phyloP scores from a whole-genome alignment of 2,797 vertebrate genomes.

The Pristis pectinata region DNA sequence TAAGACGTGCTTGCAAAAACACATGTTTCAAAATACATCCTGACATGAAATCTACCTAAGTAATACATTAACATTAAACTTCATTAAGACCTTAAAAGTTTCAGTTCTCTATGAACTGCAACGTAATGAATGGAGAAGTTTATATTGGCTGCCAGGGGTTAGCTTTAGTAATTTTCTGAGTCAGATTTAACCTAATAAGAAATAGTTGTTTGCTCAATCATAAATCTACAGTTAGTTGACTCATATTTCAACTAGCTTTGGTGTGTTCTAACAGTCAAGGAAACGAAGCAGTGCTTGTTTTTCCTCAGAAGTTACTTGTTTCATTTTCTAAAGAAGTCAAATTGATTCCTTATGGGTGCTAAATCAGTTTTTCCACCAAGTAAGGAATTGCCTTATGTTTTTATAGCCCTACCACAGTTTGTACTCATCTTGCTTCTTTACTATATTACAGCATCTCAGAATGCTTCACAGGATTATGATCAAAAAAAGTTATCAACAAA shows the following conservation, averaged over 20 bases:
- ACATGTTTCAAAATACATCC: not conserved
- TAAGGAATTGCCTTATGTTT: not conserved
- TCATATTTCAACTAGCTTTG: not conserved
- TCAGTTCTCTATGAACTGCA: not conserved
- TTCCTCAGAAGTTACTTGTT: not conserved
- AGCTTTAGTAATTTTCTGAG: not conserved
- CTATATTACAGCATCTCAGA: not conserved
- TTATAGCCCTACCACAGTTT: not conserved
- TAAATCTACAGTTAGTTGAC: not conserved
- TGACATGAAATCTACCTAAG: not conserved
- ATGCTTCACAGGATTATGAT: not conserved
- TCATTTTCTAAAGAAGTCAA: not conserved
- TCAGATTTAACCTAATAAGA: not conserved
- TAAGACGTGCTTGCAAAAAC: too few relatives aligned
- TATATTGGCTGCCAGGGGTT: not conserved
- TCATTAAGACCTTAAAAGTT: not conserved
- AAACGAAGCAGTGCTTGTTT: not conserved
- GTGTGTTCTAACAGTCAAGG: not conserved
- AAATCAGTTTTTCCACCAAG: not conserved
- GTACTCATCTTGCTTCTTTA: not conserved
- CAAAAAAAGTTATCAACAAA: not conserved
- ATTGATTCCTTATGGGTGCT: not conserved
- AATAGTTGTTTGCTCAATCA: not conserved
- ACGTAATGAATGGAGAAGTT: not conserved
- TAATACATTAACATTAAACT: not conserved